These are phyloP conservation scores for Pygoscelis adeliae DNA, from an alignment of 2,113 vertebrate genomes.

Conservation along the genomic window DNA sequence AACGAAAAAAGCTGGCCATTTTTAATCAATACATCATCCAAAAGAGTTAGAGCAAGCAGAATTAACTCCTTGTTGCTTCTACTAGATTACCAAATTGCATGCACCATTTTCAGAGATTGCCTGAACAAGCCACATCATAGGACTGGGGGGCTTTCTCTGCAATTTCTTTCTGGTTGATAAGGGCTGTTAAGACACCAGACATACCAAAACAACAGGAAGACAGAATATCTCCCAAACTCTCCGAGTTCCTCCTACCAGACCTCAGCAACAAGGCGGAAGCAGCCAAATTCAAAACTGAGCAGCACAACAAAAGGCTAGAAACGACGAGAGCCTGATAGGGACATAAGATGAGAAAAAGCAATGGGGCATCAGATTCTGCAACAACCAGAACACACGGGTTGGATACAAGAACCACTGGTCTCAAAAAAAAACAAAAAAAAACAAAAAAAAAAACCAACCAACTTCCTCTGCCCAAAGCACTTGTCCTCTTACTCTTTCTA, in stretches of 20 bases:
- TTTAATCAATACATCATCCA: not conserved
- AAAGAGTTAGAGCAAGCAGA: not conserved
- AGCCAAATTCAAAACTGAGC: not conserved
- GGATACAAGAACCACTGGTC: not conserved
- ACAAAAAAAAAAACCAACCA: too few relatives aligned
- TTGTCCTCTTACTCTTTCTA: not conserved
- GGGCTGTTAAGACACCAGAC: not conserved
- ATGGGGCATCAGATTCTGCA: not conserved
- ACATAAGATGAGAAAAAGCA: not conserved
- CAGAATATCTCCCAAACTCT: not conserved
- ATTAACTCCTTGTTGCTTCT: not conserved
- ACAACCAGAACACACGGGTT: not conserved
- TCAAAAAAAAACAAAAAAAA: not conserved
- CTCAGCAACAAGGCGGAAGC: not conserved
- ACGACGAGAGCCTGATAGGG: not conserved
- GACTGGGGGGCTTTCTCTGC: not conserved
- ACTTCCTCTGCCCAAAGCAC: not conserved
- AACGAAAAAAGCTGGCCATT: not conserved
- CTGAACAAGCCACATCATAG: not conserved
- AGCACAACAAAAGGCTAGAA: not conserved
- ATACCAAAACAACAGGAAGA: not conserved
- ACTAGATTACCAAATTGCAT: not conserved
- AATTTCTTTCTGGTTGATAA: not conserved
- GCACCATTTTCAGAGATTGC: not conserved
- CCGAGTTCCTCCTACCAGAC: not conserved